Evolutionary conservation across 2,888 invertebrate genomes (phyloP).

Genomic region (Diloba caeruleocephala): DNA sequence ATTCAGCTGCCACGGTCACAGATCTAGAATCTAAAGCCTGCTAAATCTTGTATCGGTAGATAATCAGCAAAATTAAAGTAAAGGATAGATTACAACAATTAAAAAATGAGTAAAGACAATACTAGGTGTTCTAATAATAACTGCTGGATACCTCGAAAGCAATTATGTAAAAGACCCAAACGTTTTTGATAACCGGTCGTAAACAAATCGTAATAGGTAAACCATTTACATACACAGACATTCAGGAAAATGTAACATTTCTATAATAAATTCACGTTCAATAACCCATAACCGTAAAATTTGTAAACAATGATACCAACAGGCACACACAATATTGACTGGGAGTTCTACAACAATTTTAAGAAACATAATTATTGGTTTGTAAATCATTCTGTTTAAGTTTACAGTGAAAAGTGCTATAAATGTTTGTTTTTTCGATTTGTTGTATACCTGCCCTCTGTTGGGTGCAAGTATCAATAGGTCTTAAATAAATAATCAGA

Average conservation of each 20-base stretch:
- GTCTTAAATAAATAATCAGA: slow-evolving; percentile 87
- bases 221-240: neutral
- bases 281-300: slow-evolving; percentile 1
- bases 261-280: slow-evolving; percentile 1
- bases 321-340: neutral
- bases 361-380: neutral
- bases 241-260: neutral
- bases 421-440: slow-evolving; percentile 42
- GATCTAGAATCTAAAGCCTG: too few species aligned
- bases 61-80: too few species aligned
- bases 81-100: too few species aligned
- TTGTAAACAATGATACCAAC: neutral
- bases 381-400: slow-evolving; percentile 13
- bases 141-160: neutral
- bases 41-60: too few species aligned
- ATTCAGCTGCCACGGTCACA: too few species aligned
- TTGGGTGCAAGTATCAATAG: slow-evolving; percentile 75
- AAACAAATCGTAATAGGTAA: slow-evolving; percentile 2
- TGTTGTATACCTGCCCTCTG: slow-evolving; percentile 60
- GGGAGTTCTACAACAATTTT: neutral
- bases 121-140: neutral
- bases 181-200: neutral
- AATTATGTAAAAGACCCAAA: slow-evolving; percentile 1
- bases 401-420: slow-evolving; percentile 24
- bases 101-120: neutral